phyloP scores from a whole-genome alignment of 2,797 vertebrate species.

The Sandelia bainsii region DNA sequence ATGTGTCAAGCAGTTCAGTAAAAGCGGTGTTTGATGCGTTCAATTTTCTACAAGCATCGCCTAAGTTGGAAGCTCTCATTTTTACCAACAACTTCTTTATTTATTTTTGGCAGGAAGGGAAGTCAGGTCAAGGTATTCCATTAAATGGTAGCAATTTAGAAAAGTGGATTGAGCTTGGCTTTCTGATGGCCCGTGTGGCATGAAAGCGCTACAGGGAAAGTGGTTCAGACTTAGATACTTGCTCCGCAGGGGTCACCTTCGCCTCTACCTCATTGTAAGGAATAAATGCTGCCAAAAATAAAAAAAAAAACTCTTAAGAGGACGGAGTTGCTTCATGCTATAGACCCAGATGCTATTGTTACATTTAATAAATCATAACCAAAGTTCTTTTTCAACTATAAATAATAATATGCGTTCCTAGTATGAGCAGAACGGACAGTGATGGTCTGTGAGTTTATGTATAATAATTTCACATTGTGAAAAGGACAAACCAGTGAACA shows the following conservation, averaged over 20 bases:
- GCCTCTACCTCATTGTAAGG: constrained; percentile 52
- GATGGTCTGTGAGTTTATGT: background rate
- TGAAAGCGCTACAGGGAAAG: constrained; percentile 71
- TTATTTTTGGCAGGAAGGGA: constrained; percentile 73
- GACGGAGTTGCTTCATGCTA: constrained; percentile 17
- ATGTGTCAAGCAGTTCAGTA: constrained; percentile 67
- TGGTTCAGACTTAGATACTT: constrained; percentile 66
- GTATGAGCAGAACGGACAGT: background rate
- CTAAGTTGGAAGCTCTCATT: constrained; percentile 68
- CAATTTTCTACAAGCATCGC: constrained; percentile 68
- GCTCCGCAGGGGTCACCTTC: constrained; percentile 74
- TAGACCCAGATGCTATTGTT: background rate
- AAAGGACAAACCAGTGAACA: constrained; percentile 11
- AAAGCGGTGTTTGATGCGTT: constrained; percentile 67
- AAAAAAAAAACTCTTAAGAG: constrained; percentile 35
- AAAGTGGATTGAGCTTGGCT: constrained; percentile 78
- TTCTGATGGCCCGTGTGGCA: constrained; percentile 69
- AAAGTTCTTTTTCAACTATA: background rate
- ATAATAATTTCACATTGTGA: constrained; percentile 5
- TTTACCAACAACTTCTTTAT: constrained; percentile 74
- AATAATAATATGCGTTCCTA: background rate
- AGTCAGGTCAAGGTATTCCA: constrained; percentile 80
- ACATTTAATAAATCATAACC: constrained; percentile 13
- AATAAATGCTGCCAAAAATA: constrained; percentile 55
- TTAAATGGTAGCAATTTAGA: constrained; percentile 82